phyloP scores from a whole-genome alignment of 2,888 invertebrate species.

The Netelia fuscicornis region DNA sequence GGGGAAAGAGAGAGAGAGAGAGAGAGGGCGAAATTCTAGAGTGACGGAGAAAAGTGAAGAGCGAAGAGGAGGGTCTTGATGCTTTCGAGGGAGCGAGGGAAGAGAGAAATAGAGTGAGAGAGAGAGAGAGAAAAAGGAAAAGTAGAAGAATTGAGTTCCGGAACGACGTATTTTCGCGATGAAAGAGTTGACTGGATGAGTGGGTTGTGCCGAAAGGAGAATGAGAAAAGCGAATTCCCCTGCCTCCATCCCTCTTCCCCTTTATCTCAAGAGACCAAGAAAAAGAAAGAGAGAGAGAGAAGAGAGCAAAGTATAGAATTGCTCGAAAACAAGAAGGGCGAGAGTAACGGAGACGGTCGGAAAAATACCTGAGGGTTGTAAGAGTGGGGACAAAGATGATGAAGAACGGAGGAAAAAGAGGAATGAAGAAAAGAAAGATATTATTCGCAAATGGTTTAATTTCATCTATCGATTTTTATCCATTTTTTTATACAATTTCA shows the following conservation, averaged over 20 bases:
- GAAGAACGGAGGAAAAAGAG: slow-evolving; percentile 31
- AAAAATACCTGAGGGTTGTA: slow-evolving; percentile 15
- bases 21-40: slow-evolving; percentile 43
- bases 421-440: slow-evolving; percentile 16
- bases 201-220: slow-evolving; percentile 70
- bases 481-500: too few species aligned
- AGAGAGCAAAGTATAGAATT: slow-evolving; percentile 22
- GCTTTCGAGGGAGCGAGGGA: slow-evolving; percentile 26
- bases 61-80: slow-evolving; percentile 28
- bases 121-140: slow-evolving; percentile 34
- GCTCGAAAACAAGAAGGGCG: slow-evolving; percentile 25
- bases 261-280: slow-evolving; percentile 46
- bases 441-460: not conserved
- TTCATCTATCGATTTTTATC: too few species aligned
- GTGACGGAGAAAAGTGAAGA: slow-evolving; percentile 52
- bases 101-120: slow-evolving; percentile 30
- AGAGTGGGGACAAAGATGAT: slow-evolving; percentile 34
- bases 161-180: slow-evolving; percentile 78
- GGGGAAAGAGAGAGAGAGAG: slow-evolving; percentile 45
- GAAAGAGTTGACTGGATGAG: slow-evolving; percentile 72
- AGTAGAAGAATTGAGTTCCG: slow-evolving; percentile 73
- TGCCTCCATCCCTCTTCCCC: slow-evolving; percentile 42
- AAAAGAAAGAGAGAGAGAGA: slow-evolving; percentile 21
- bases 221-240: slow-evolving; percentile 72
- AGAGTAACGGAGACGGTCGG: slow-evolving; percentile 38